These are phyloP conservation scores for Busseola fusca DNA, from an alignment of 2,888 invertebrate genomes.

Conservation along the genomic window DNA sequence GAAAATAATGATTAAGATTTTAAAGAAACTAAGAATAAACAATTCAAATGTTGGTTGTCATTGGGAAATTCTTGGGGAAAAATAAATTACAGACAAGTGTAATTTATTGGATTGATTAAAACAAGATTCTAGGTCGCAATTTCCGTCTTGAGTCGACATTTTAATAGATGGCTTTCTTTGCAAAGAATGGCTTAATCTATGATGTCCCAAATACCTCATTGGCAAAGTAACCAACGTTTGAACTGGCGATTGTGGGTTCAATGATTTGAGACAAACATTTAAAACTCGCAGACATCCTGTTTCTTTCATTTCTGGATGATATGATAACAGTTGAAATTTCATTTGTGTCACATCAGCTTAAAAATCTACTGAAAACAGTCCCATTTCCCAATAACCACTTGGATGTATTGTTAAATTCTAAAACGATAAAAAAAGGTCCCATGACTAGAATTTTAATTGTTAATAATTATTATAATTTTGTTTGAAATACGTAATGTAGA, in stretches of 20 bases:
- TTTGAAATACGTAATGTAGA: too few species aligned
- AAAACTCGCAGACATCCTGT: not conserved
- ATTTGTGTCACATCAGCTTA: not conserved
- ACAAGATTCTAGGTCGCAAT: conserved; percentile 18
- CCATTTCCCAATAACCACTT: too few species aligned
- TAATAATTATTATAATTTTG: too few species aligned
- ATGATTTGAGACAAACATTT: not conserved
- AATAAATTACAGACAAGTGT: not conserved
- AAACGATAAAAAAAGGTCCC: too few species aligned
- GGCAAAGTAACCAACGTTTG: not conserved
- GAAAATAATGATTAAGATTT: not conserved
- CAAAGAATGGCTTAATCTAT: not conserved
- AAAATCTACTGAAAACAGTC: not conserved
- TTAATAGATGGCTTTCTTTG: not conserved
- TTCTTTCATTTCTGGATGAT: not conserved
- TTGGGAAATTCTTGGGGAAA: not conserved
- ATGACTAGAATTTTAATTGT: too few species aligned
- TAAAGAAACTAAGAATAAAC: not conserved
- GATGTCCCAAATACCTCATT: conserved; percentile 4
- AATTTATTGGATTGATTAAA: not conserved
- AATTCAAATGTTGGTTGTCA: not conserved
- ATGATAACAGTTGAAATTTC: not conserved
- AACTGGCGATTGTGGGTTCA: not conserved
- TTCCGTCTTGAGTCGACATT: not conserved
- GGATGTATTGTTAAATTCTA: too few species aligned